Conservation (phyloP, 2,888 invertebrate genomes). For the Cantharis rufa region DNA sequence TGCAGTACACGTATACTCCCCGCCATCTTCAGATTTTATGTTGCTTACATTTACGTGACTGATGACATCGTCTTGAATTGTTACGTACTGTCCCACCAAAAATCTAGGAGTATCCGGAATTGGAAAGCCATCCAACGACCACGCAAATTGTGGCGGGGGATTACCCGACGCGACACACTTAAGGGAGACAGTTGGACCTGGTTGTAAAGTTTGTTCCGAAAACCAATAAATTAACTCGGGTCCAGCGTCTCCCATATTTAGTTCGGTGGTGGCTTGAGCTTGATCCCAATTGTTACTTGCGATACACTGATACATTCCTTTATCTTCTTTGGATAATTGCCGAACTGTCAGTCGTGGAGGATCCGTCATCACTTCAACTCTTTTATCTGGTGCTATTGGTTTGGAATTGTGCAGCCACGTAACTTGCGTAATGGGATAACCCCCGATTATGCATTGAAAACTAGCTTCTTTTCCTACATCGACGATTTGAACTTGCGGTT, state of each 20-base stretch:
- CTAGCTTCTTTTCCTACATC: slow-evolving; percentile 83
- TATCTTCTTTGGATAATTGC: slow-evolving; percentile 77
- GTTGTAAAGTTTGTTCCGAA: slow-evolving; percentile 88
- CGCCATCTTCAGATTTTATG: slow-evolving; percentile 87
- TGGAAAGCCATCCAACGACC: slow-evolving; percentile 88
- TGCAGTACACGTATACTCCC: slow-evolving; percentile 85
- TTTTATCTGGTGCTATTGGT: slow-evolving; percentile 53
- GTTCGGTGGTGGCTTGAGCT: slow-evolving; percentile 80
- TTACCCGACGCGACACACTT: slow-evolving; percentile 95
- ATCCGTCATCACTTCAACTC: slow-evolving; percentile 51
- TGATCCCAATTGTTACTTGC: slow-evolving; percentile 84
- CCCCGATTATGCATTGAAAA: slow-evolving; percentile 86
- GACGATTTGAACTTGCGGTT: slow-evolving; percentile 76
- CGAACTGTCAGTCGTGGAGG: slow-evolving; percentile 59
- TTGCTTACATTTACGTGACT: slow-evolving; percentile 90
- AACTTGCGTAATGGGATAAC: slow-evolving; percentile 80
- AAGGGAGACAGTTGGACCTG: slow-evolving; percentile 87
- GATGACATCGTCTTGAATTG: slow-evolving; percentile 89
- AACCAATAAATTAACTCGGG: slow-evolving; percentile 91
- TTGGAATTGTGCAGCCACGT: slow-evolving; percentile 79
- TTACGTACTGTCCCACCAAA: slow-evolving; percentile 89
- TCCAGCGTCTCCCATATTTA: slow-evolving; percentile 83
- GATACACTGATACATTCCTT: slow-evolving; percentile 92
- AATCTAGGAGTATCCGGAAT: slow-evolving; percentile 67
- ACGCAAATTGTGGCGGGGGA: slow-evolving; percentile 89